Evolutionary conservation across 2,888 invertebrate species (phyloP), one percentile per base, ranked within the genome.

Genomic region (Automeris io): DNA sequence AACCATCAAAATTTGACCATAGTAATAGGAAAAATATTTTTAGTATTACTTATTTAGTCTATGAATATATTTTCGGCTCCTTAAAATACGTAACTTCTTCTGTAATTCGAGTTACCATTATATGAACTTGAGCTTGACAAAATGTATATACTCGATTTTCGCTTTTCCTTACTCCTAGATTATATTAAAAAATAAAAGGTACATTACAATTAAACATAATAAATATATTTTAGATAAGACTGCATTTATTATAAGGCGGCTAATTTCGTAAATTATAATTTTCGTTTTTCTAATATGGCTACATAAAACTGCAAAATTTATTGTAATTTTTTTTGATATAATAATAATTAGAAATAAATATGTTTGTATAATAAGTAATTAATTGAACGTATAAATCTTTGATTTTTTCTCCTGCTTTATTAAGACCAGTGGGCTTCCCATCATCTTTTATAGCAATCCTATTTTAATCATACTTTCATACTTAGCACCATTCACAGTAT

Each of bases 41-140:
- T 77, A 76, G 63, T 43, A 47, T n/a, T 70, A 70, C 49, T 50
- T 39, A 39, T 54, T 58, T 54, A 57, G 51, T 51, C 47, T 49
- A 41, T 45, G 46, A 50, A 49, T 41, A 43, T 45, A 34, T 43
- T 55, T 60, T 66, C 56, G 55, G 55, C 54, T 59, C 55, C 61
- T 61, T 54, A 43, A 49, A 56, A 70, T 71, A 70, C 67, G 70
- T 73, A 70, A 71, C 64, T 70, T 73, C 65, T 68, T 68, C 67
- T 57, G 67, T 59, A 68, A 77, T 81, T 82, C 73, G 74, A 82
- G 85, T 85, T 85, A 85, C 85, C 83, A 85, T 73, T 39, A 54
- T 61, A 61, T 57, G 47, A 63, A 55, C 60, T 74, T 72, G 69
- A 49, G 75, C 76, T 77, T 62, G 44, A 61, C 29, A 53, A 67